phyloP scores from a whole-genome alignment of 2,888 invertebrate species.

The Itoplectis maculator region DNA sequence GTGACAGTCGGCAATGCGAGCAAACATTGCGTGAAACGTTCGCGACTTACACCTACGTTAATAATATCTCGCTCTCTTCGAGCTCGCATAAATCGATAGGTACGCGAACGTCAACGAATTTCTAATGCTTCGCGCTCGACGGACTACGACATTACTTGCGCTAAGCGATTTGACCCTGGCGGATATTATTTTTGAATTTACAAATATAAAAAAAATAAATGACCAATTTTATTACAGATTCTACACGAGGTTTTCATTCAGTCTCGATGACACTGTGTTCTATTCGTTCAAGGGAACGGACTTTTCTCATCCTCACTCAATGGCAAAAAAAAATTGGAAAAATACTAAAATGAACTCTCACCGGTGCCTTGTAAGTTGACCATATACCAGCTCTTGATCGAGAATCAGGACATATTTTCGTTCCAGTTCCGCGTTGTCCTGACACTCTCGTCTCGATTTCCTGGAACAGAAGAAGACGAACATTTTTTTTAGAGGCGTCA shows the following conservation, averaged over 20 bases:
- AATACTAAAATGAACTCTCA: slow-evolving; percentile 42
- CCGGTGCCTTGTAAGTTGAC: slow-evolving; percentile 61
- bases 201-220: not conserved
- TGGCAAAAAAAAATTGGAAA: not conserved
- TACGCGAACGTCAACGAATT: not conserved
- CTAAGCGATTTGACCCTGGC: slow-evolving; percentile 12
- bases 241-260: not conserved
- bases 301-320: not conserved
- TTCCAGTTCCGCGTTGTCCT: slow-evolving; percentile 12
- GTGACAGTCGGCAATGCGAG: slow-evolving; percentile 18
- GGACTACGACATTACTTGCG: not conserved
- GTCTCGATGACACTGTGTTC: not conserved
- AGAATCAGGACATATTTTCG: slow-evolving; percentile 55
- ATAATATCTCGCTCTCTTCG: slow-evolving; percentile 5
- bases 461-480: slow-evolving; percentile 19
- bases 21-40: slow-evolving; percentile 9
- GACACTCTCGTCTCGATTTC: not conserved
- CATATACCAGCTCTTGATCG: slow-evolving; percentile 61
- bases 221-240: not conserved
- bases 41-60: not conserved
- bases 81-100: slow-evolving; percentile 5
- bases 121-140: slow-evolving; percentile 2
- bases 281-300: too few species aligned
- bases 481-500: not conserved
- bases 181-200: not conserved